Percentiles rank a stretch among this genome's conserved stretches.
phyloP scores from a whole-genome alignment of 1,140 invertebrate genomes.

The Ylistrum balloti region DNA sequence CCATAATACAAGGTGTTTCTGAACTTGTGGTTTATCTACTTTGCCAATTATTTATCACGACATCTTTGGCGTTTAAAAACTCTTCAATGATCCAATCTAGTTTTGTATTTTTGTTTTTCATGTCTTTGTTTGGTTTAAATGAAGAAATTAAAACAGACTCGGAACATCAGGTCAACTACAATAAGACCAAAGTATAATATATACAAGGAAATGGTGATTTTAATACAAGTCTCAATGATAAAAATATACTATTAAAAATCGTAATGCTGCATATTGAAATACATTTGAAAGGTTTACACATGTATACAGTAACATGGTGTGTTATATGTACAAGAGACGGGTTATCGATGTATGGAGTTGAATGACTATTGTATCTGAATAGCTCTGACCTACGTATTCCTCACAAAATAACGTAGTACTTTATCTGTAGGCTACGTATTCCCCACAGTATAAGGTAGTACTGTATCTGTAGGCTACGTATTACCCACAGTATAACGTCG shows the following conservation, averaged over 20 bases:
- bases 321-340: neutral
- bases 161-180: neutral
- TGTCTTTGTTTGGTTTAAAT: neutral
- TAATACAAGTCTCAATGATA: neutral
- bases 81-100: too few relatives aligned
- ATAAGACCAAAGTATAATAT: neutral
- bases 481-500: too few relatives aligned
- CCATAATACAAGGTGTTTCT: too few relatives aligned
- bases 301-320: too few relatives aligned
- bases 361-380: neutral
- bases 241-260: slow-evolving; percentile 24
- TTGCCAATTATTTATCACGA: too few relatives aligned
- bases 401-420: neutral
- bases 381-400: neutral
- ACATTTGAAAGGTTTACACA: too few relatives aligned
- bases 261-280: neutral
- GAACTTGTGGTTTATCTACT: too few relatives aligned
- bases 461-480: too few relatives aligned
- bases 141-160: neutral
- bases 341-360: neutral
- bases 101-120: neutral
- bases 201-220: neutral
- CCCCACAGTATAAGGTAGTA: neutral
- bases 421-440: neutral
- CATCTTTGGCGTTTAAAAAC: too few relatives aligned